Base-by-base conservation (phyloP, 1,140 invertebrate species). In the Leptinotarsa lineolata region DNA sequence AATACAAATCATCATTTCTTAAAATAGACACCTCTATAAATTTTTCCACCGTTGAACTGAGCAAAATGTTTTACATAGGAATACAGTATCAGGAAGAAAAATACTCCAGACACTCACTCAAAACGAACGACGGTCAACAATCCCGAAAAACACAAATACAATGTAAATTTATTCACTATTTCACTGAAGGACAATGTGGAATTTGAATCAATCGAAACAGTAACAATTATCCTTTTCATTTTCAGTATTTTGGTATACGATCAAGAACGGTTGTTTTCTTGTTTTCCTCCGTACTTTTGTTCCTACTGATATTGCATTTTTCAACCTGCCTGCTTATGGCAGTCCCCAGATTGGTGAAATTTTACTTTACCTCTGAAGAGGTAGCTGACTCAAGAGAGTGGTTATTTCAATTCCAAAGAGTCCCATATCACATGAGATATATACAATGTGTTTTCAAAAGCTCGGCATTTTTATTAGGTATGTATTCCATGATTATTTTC, bases 381-480 rank as follows among this genome's bases (percentile, higher is more conserved):
- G 30, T 39, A 8, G 30, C 13, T 16, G 48, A 0, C 2, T 54
- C 15, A 15, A 8, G 4, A n/a, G n/a, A 3, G 48, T 18, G 48
- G n/a, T 54, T 54, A 15, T 13, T 5, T 54, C 12, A 18, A 54
- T 54, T 18, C 6, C 15, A 54, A n/a, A 13, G 15, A 54, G 1
- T 54, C 4, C 48, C 48, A 15, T 54, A 54, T 18, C 15, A 18
- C 15, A 30, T 39, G 0, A n/a, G 4, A 66, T 66, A 66, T 44
- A 8, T 66, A 18, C 8, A 39, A 39, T 39, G 39, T 20, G 39
- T 66, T 16, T 68, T 68, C 0, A 48, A 44, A 22, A 68, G 45
- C 16, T 68, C 67, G 5, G 67, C 67, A 12, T 54, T 18, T 24
- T 16, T 68, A 13, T 54, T 68, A 68, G 67, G 67, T 20, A 58